Evolutionary conservation across 2,888 invertebrate genomes (phyloP).

Genomic region (Choreutis nemorana): DNA sequence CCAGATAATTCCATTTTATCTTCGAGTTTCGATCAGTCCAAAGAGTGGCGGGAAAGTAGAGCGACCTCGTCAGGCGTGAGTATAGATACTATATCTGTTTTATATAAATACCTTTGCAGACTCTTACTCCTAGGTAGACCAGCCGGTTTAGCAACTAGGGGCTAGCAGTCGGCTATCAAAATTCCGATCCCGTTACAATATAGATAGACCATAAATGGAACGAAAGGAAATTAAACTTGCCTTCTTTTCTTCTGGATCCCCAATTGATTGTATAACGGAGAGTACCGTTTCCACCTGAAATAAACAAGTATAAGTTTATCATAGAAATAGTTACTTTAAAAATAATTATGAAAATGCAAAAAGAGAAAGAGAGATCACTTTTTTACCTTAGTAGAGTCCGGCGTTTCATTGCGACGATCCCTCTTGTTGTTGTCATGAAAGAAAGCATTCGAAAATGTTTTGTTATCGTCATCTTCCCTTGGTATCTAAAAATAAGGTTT

Average conservation of each 20-base stretch:
- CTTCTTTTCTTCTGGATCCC: constrained; percentile 33
- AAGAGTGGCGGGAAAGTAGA: too few species aligned
- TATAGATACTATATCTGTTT: too few species aligned
- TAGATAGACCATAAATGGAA: too few species aligned
- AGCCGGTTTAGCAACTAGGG: too few species aligned
- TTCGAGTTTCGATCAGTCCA: too few species aligned
- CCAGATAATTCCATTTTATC: too few species aligned
- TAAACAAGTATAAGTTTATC: constrained; percentile 9
- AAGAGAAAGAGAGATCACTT: constrained; percentile 3
- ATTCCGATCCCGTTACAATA: too few species aligned
- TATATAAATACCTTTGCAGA: too few species aligned
- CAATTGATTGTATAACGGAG: constrained; percentile 25
- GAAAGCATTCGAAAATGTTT: constrained; percentile 52
- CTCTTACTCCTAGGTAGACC: too few species aligned
- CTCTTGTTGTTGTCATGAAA: constrained; percentile 47
- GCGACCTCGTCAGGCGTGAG: too few species aligned
- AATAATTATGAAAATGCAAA: not conserved
- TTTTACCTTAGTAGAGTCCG: constrained; percentile 46
- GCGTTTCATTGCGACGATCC: constrained; percentile 42
- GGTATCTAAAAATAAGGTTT: constrained; percentile 28
- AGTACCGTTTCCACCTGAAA: constrained; percentile 21
- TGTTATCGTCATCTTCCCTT: constrained; percentile 44
- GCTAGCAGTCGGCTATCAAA: too few species aligned
- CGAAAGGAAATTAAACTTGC: too few species aligned
- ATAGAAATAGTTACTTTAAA: not conserved